These are phyloP conservation scores for Menidia menidia DNA, from an alignment of 2,797 vertebrate genomes.

Conservation along the genomic window DNA sequence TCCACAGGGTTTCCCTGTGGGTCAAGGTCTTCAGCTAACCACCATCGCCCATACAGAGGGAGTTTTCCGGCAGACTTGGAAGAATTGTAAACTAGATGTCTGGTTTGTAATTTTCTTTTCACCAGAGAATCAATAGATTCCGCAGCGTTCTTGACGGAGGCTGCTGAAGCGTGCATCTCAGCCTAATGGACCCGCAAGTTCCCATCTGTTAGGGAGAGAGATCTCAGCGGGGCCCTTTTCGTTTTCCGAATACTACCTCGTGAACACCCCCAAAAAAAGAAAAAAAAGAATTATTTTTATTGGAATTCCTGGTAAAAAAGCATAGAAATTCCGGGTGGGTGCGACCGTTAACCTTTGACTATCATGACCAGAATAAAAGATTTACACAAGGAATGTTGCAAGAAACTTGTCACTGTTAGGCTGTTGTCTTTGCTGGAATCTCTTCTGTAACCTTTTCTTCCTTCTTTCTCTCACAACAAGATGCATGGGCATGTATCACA, in stretches of 20 bases:
- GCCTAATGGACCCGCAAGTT: conserved; percentile 80
- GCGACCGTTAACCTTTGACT: conserved; percentile 45
- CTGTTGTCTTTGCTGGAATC: conserved; percentile 11
- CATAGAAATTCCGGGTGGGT: conserved; percentile 60
- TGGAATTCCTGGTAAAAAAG: conserved; percentile 65
- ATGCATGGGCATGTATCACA: background rate
- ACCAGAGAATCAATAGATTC: conserved; percentile 77
- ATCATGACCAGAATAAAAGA: conserved; percentile 20
- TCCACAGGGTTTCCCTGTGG: conserved; percentile 22
- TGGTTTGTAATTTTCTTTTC: conserved; percentile 77
- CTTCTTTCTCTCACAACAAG: background rate
- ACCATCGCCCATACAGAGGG: conserved; percentile 45
- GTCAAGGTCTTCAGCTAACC: conserved; percentile 30
- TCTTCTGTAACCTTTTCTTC: background rate
- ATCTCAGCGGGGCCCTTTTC: conserved; percentile 63
- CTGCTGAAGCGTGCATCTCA: conserved; percentile 70
- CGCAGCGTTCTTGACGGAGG: conserved; percentile 74
- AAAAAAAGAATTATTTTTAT: conserved; percentile 69
- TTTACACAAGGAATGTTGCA: conserved; percentile 46
- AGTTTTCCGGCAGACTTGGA: conserved; percentile 43
- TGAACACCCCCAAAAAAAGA: conserved; percentile 39
- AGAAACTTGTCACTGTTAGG: background rate
- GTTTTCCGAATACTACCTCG: conserved; percentile 56
- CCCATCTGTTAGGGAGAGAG: conserved; percentile 81
- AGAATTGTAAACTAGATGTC: conserved; percentile 76